phyloP scores from a whole-genome alignment of 1,140 invertebrate genomes.

The Drosophila santomea region DNA sequence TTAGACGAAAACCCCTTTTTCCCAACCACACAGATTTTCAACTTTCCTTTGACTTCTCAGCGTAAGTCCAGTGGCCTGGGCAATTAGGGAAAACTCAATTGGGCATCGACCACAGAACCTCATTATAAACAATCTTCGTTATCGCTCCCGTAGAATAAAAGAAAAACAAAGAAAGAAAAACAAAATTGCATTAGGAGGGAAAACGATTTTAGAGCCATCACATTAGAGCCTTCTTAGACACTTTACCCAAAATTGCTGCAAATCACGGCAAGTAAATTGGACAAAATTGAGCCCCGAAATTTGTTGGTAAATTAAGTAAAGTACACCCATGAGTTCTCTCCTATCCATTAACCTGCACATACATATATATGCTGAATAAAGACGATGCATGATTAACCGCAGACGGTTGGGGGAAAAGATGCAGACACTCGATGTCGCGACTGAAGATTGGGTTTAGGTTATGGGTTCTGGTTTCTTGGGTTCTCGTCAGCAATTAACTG shows the following conservation, averaged over 20 bases:
- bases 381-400: constrained; percentile 54
- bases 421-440: constrained; percentile 62
- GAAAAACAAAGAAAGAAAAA: constrained; percentile 15
- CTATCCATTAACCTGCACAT: constrained; percentile 62
- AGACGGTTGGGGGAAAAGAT: constrained; percentile 22
- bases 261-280: constrained; percentile 80
- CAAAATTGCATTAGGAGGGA: constrained; percentile 65
- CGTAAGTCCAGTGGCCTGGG: constrained; percentile 61
- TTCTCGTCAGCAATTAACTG: constrained; percentile 67
- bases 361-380: not conserved
- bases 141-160: constrained; percentile 50
- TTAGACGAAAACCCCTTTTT: constrained; percentile 49
- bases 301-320: constrained; percentile 69
- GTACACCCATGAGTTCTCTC: constrained; percentile 28
- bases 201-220: constrained; percentile 64
- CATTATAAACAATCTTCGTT: constrained; percentile 82
- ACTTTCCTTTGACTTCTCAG: constrained; percentile 25
- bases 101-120: constrained; percentile 70
- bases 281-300: constrained; percentile 63
- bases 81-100: constrained; percentile 75
- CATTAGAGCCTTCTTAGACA: constrained; percentile 83
- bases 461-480: constrained; percentile 38
- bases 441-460: constrained; percentile 38
- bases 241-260: constrained; percentile 78
- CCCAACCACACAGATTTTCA: constrained; percentile 20